A percentile compares a stretch with the other conserved stretches of the same genome.
Conservation (phyloP, 2,888 invertebrate species). For the Drymonia ruficornis region DNA sequence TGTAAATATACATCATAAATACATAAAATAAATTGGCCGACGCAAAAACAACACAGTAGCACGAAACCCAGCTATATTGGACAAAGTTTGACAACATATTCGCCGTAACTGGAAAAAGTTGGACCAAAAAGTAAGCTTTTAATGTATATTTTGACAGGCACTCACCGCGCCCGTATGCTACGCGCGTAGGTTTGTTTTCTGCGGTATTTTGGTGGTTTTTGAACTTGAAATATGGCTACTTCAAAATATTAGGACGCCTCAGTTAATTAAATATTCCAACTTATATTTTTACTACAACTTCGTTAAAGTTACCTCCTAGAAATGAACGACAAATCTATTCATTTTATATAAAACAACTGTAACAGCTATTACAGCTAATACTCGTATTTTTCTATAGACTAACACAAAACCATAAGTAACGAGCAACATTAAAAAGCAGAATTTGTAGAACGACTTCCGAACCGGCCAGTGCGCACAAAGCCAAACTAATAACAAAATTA, state of each 20-base stretch:
- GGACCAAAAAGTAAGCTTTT: constrained; percentile 15
- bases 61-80: constrained; percentile 11
- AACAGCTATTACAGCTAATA: too few relatives aligned
- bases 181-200: constrained; percentile 5
- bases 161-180: constrained; percentile 5
- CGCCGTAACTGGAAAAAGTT: constrained; percentile 21
- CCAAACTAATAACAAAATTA: constrained; percentile 26
- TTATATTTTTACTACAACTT: too few relatives aligned
- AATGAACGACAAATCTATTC: too few relatives aligned
- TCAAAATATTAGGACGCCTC: not conserved
- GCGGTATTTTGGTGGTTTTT: constrained; percentile 3
- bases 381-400: too few relatives aligned
- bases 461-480: constrained; percentile 5
- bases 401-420: too few relatives aligned
- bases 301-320: too few relatives aligned
- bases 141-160: constrained; percentile 21
- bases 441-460: constrained; percentile 25
- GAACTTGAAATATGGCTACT: not conserved
- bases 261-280: not conserved
- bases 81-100: constrained; percentile 21
- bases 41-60: constrained; percentile 15
- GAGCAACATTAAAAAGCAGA: constrained; percentile 17
- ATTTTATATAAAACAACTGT: too few relatives aligned
- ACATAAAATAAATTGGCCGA: constrained; percentile 3
- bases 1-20: not conserved